Conservation (phyloP, 2,797 vertebrate genomes). For the Pitangus sulphuratus region DNA sequence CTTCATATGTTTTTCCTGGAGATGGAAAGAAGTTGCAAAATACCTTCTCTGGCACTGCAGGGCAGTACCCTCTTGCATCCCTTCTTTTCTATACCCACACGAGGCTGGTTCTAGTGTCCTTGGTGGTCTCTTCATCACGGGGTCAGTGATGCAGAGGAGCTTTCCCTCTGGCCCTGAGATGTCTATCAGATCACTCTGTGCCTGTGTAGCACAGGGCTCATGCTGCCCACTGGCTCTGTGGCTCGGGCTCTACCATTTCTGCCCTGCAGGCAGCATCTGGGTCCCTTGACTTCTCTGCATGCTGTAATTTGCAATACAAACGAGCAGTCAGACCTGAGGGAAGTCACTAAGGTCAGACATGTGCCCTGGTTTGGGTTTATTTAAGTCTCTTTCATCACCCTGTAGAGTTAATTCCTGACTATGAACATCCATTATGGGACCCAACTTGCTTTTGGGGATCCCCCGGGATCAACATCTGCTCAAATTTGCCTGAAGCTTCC, state of each 20-base stretch:
- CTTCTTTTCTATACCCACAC: rapidly evolving
- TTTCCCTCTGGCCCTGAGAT: neutral
- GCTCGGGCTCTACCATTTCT: neutral
- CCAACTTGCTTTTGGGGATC: neutral
- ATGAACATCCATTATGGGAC: neutral
- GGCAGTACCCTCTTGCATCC: neutral
- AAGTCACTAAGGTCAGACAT: neutral
- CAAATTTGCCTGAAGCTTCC: neutral
- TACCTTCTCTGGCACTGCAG: neutral
- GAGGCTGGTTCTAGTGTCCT: neutral
- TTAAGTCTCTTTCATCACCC: neutral
- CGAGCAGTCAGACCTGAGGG: neutral
- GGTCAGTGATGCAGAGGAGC: neutral
- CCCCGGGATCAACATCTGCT: neutral
- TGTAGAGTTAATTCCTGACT: neutral
- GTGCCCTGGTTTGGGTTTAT: neutral
- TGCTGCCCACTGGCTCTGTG: neutral
- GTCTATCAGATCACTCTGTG: neutral
- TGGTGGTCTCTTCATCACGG: rapidly evolving
- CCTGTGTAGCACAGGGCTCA: neutral
- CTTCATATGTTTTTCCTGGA: neutral
- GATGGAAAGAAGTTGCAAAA: neutral
- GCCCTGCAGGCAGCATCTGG: neutral
- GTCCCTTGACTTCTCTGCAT: neutral
- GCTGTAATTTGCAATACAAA: neutral